A percentile compares a stretch with the other conserved stretches of the same genome.
phyloP scores from a whole-genome alignment of 2,113 vertebrate species.

The Microcebus murinus region DNA sequence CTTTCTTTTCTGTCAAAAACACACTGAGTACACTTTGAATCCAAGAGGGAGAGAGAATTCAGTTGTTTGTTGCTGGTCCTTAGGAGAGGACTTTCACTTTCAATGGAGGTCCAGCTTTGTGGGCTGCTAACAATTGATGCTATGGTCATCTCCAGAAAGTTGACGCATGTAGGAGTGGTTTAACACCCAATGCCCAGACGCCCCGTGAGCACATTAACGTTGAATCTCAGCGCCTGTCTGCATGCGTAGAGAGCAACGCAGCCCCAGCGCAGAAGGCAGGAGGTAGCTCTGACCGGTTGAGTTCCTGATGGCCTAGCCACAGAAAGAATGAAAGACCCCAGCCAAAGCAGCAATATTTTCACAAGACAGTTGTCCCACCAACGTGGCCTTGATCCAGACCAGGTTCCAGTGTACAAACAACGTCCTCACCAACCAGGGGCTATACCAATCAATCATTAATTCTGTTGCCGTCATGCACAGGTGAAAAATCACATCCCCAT shows the following conservation, averaged over 20 bases:
- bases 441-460: background rate
- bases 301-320: too few relatives aligned
- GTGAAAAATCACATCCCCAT: background rate
- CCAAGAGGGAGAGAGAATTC: background rate
- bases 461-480: background rate
- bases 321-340: background rate
- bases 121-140: background rate
- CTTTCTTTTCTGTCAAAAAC: conserved; percentile 47
- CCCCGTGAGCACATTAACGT: background rate
- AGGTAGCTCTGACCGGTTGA: background rate
- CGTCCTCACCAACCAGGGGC: background rate
- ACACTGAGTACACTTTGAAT: background rate
- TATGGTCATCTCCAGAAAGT: background rate
- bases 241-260: background rate
- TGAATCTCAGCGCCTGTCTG: background rate
- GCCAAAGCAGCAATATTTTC: background rate
- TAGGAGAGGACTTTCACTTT: conserved; percentile 23
- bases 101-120: background rate
- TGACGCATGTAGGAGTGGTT: background rate
- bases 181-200: background rate
- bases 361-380: background rate
- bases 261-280: background rate
- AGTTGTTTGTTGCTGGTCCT: background rate
- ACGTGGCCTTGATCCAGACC: background rate
- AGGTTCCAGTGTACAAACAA: background rate